Evolutionary conservation across 2,888 invertebrate species (phyloP).

Genomic region (Ashinkailepas kermadecensis): DNA sequence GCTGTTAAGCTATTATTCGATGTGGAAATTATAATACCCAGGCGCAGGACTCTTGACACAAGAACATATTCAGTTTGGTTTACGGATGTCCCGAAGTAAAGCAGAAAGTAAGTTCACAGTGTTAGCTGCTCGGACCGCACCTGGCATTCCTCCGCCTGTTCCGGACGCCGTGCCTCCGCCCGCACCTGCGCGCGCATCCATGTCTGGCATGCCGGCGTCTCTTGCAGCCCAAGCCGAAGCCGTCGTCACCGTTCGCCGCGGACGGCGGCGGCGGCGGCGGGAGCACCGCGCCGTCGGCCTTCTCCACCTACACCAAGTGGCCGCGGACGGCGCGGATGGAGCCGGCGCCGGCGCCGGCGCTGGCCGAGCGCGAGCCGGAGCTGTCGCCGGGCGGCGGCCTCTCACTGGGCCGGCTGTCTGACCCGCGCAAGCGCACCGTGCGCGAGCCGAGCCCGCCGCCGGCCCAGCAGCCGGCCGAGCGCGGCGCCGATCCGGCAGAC

Average conservation of each 20-base stretch:
- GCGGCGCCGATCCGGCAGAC: not conserved
- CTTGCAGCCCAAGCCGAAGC: conserved; percentile 26
- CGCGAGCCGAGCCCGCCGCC: not conserved
- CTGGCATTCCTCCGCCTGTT: too few relatives aligned
- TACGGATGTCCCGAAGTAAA: too few relatives aligned
- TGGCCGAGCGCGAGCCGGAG: not conserved
- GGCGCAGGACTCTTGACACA: too few relatives aligned
- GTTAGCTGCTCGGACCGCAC: too few relatives aligned
- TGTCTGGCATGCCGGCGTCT: not conserved
- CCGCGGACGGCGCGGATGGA: conserved; percentile 8
- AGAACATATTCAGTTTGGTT: too few relatives aligned
- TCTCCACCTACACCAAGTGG: conserved; percentile 25
- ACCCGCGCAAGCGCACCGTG: not conserved
- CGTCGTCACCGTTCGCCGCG: conserved; percentile 24
- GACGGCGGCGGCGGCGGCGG: conserved; percentile 8
- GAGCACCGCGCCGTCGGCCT: conserved; percentile 17
- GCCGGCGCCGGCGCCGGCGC: not conserved
- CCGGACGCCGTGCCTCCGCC: too few relatives aligned
- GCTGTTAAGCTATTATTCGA: too few relatives aligned
- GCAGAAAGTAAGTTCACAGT: too few relatives aligned
- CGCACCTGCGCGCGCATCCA: too few relatives aligned
- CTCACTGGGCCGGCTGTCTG: not conserved
- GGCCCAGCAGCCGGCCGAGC: not conserved
- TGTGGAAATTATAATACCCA: too few relatives aligned
- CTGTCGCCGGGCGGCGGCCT: not conserved